Evolutionary conservation across 2,113 vertebrate genomes (phyloP), one percentile per base, ranked within the genome.

Genomic region (Menura novaehollandiae): DNA sequence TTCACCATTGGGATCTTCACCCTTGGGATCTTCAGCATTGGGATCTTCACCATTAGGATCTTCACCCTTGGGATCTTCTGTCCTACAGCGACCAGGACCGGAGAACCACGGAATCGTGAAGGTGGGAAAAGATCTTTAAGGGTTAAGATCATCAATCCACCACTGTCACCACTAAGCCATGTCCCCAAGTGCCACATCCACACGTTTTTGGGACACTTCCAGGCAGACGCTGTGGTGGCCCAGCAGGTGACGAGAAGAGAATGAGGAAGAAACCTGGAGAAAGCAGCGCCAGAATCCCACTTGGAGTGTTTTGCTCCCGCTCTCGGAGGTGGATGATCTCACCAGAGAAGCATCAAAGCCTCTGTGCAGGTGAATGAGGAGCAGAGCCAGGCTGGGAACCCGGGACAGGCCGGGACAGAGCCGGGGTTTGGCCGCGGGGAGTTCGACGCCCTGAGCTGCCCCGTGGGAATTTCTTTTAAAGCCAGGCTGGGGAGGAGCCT

Each of bases 281-380:
- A 89, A 55, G 22, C 12, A 0, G 0, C 0, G 4, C 73, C 91
- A 94, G 69, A 35, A 87, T 46, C 66, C 35, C 15, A 7, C 68
- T 47, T 17, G 62, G 78, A 73, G 63, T 33, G 63, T 55, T 93
- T 85, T 90, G 71, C 85, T 94, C 41, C 59, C 27, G 32, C 44
- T 13, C 67, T 88, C 1, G 11, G 82, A 67, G 81, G n/a, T 17
- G 74, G 82, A 79, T 97, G 94, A 95, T 68, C 95, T 95, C 96
- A 95, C 1, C 5, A 5, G 77, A 75, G 89, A 89, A 84, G 56
- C 77, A 94, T 82, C 91, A 78, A 85, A 95, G 22, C 51, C 60
- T 73, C 66, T 91, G 7, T 90, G 94, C 95, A 97, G 96, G 96
- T 96, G 94, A 91, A 95, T 95, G 91, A 95, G 71, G 22, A 79